Evolutionary conservation across 2,888 invertebrate genomes (phyloP), one percentile per base, ranked within the genome.

Genomic region (Polydrusus pterygomalis): DNA sequence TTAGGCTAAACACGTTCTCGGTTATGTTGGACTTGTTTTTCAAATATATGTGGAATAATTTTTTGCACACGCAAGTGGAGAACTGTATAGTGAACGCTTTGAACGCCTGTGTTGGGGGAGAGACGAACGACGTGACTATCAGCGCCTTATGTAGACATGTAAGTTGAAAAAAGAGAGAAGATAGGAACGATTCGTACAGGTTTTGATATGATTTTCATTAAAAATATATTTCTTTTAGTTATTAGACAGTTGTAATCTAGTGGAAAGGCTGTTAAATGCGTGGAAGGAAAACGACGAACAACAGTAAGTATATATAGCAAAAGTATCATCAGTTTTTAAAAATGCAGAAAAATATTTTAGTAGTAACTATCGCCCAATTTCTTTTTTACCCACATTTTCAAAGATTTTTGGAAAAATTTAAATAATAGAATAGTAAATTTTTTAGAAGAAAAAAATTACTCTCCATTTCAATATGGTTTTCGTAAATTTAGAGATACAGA

Each of bases 31-130:
- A 96, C 87, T 90, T 98, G 88, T 95, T 97, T 90, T 96, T 97
- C 89, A 91, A 91, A 87, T 96, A 95, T 89, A 92, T 93, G 80
- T 94, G 96, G 94, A 98, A 98, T 90, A 98, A 97, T 90, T 97
- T 98, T 89, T 91, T 98, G 86, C 98, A 98, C 89, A 94, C 94
- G 81, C 95, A 96, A 89, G 94, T 96, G 81, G 93, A 94, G 87
- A 92, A 93, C 87, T 94, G 95, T 86, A 88, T 97, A 82, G 90
- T 90, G 77, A 90, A 93, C 88, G 93, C 95, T 84, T 91, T 96
- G 72, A 85, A 87, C 83, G 84, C 81, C 75, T 78, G 82, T 76
- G 63, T 82, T 80, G 79, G 77, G 1, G 76, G 86, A 85, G 87
- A 87, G 74, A 86, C 82, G 17, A 51, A 34, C 11, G 43, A 74